Evolutionary conservation across 2,797 vertebrate species (phyloP), one percentile per base, ranked within the genome.

Genomic region (Rhadinocentrus ornatus): DNA sequence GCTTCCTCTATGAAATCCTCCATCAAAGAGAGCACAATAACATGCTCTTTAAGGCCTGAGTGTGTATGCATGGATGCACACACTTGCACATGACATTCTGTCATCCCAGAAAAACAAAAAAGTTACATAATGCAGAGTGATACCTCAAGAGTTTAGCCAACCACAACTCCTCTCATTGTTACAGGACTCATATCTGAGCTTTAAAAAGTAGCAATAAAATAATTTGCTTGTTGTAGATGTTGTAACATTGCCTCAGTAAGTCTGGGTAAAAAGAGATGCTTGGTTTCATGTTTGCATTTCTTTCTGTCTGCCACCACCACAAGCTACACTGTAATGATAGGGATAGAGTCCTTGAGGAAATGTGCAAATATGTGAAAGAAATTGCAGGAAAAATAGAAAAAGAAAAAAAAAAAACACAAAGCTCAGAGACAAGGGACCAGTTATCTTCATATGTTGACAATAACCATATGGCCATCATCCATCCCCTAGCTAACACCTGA

Each of bases 41-140:
- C 71, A 61, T 57, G 32, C 75, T 81, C 70, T 71, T 69, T 41
- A 64, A 79, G 50, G 60, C 56, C 71, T 78, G 73, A 65, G 41
- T 62, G 34, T 35, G 53, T 34, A 52, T 27, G 46, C 69, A 22
- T 52, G 68, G 39, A 72, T 34, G 37, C 50, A 60, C 48, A 15
- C 27, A 52, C 69, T 50, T 35, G 41, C 41, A 66, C 71, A 78
- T n/a, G n/a, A n/a, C n/a, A n/a, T n/a, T n/a, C n/a, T n/a, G 44
- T 32, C 64, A 20, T 71, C 54, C 65, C 46, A 73, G 58, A 83
- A 86, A 85, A 89, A 66, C 74, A 84, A 46, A 48, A 48, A 31
- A 26, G 75, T 91, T 90, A 88, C 81, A 88, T 89, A 92, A 89
- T 77, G 26, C 71, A 66, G 72, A 61, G 77, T 81, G 83, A 84